Conservation (phyloP, 1,140 invertebrate species). For the Drosophila insularis region DNA sequence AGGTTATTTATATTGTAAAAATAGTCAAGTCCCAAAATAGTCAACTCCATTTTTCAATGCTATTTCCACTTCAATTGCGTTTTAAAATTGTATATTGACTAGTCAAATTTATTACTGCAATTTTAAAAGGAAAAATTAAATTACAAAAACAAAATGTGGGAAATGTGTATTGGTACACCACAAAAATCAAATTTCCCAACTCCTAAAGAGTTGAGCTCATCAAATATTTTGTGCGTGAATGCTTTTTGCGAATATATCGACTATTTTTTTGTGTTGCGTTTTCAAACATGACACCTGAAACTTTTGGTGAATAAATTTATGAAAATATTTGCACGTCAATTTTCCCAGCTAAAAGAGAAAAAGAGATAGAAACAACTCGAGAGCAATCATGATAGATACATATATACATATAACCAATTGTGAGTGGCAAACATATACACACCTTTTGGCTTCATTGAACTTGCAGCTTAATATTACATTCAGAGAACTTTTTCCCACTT, state of each 20-base stretch:
- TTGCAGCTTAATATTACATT: slow-evolving; percentile 67
- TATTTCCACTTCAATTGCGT: no score
- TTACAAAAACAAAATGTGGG: slow-evolving; percentile 19
- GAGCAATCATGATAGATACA: neutral
- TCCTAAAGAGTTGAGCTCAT: neutral
- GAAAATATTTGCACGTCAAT: slow-evolving; percentile 79
- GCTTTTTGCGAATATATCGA: slow-evolving; percentile 14
- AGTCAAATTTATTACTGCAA: slow-evolving; percentile 29
- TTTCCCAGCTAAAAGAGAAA: slow-evolving; percentile 33
- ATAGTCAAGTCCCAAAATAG: no score
- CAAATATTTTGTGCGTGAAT: slow-evolving; percentile 2
- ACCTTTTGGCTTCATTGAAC: slow-evolving; percentile 76
- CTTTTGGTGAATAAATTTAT: slow-evolving; percentile 77
- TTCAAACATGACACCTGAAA: slow-evolving; percentile 76
- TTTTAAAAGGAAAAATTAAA: slow-evolving; percentile 15
- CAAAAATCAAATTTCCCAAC: slow-evolving; percentile 48
- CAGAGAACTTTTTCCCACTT: slow-evolving; percentile 38
- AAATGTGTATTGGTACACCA: slow-evolving; percentile 38
- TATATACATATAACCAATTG: neutral
- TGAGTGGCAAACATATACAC: slow-evolving; percentile 22
- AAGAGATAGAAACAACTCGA: neutral
- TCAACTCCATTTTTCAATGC: no score
- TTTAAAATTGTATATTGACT: neutral
- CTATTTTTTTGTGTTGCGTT: slow-evolving; percentile 38
- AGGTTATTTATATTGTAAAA: no score